A percentile compares a stretch with the other conserved stretches of the same genome.
Conservation (phyloP, 2,113 vertebrate species). For the Scytalopus superciliaris region DNA sequence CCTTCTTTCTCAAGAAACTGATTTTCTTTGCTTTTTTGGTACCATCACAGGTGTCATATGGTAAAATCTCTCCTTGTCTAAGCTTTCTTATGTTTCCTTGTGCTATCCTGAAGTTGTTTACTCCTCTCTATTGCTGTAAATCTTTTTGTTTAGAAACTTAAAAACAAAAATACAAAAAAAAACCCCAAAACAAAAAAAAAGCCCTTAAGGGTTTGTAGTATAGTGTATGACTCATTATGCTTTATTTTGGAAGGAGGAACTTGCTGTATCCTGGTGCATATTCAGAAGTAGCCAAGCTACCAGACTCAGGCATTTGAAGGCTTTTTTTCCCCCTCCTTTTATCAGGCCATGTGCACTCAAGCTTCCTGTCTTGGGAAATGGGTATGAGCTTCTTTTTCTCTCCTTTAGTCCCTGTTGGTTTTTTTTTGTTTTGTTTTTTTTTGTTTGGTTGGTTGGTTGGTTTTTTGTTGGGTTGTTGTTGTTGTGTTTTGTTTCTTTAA, state of each 20-base stretch:
- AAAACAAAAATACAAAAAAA: neutral
- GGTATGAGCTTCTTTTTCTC: neutral
- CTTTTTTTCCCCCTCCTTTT: neutral
- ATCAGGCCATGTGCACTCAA: neutral
- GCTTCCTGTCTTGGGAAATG: constrained; percentile 10
- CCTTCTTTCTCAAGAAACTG: neutral
- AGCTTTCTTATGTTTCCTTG: neutral
- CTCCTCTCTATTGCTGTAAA: neutral
- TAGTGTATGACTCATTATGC: neutral
- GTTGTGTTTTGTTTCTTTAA: neutral
- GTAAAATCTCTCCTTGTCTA: neutral
- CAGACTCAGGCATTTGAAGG: neutral
- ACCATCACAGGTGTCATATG: neutral
- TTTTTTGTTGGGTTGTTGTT: neutral
- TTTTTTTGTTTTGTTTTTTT: neutral
- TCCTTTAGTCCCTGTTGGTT: neutral
- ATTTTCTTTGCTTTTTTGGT: neutral
- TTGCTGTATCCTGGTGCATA: neutral
- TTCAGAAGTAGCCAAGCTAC: neutral
- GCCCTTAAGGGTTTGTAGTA: neutral
- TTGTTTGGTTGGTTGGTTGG: no score
- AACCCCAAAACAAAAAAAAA: neutral
- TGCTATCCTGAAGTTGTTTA: neutral
- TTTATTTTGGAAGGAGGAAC: constrained; percentile 15
- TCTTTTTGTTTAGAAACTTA: neutral